These are phyloP conservation scores for Patella caerulea DNA, from an alignment of 2,888 invertebrate species.

Conservation along the genomic window DNA sequence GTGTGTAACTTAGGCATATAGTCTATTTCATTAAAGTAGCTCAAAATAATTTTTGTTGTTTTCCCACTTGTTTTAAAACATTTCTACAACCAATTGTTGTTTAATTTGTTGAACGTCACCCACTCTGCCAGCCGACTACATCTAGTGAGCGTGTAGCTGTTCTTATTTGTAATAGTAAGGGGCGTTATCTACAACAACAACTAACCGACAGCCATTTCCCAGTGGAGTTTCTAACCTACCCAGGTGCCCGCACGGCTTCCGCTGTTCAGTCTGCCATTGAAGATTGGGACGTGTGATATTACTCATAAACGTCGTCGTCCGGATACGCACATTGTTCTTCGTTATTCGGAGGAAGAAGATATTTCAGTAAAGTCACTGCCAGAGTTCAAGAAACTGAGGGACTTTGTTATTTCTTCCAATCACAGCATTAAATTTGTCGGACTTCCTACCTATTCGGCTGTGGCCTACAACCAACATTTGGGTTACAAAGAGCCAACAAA, in stretches of 20 bases:
- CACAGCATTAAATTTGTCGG: background rate
- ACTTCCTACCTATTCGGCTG: background rate
- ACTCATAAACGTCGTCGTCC: background rate
- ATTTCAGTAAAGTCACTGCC: background rate
- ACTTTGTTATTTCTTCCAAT: background rate
- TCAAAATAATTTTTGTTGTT: too few species aligned
- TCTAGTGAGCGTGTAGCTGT: background rate
- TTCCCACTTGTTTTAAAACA: too few species aligned
- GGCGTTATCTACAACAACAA: background rate
- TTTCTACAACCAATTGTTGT: too few species aligned
- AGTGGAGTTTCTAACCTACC: background rate
- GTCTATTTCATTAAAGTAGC: too few species aligned
- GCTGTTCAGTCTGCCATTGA: background rate
- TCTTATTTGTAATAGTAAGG: background rate
- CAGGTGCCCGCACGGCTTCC: background rate
- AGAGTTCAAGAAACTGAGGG: background rate
- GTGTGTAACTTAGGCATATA: too few species aligned
- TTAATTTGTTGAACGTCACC: too few species aligned
- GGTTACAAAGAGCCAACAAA: background rate
- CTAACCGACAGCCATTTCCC: background rate
- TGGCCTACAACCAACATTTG: background rate
- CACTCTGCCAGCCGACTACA: too few species aligned
- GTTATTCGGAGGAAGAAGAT: background rate
- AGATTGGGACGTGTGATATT: background rate
- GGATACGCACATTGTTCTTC: background rate